These are phyloP conservation scores for Amorpha juglandis DNA, from an alignment of 2,888 invertebrate genomes.

Conservation along the genomic window DNA sequence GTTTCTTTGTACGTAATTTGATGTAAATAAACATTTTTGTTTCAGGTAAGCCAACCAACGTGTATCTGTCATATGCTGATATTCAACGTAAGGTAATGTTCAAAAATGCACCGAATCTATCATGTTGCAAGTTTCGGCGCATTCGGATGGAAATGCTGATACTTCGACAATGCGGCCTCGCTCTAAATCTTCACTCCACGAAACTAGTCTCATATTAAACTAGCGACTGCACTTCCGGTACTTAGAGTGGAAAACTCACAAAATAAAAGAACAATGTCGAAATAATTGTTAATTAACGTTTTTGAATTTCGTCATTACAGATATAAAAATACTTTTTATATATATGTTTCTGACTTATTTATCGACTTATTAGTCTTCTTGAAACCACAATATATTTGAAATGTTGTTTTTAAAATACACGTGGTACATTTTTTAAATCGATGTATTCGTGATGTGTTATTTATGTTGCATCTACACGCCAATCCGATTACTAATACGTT, in stretches of 20 bases:
- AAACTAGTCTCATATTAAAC: background rate
- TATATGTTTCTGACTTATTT: too few species aligned
- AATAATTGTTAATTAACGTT: background rate
- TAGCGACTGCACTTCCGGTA: background rate
- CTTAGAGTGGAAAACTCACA: background rate
- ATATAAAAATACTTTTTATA: too few species aligned
- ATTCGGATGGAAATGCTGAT: background rate
- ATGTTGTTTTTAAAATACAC: too few species aligned
- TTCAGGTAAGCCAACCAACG: conserved; percentile 5
- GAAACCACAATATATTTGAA: too few species aligned
- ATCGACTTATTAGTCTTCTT: too few species aligned
- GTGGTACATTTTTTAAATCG: too few species aligned
- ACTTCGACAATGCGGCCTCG: background rate
- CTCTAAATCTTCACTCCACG: conserved; percentile 1
- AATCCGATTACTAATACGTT: too few species aligned
- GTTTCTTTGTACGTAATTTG: too few species aligned
- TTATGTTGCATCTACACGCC: too few species aligned
- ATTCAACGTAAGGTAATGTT: background rate
- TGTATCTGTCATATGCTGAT: background rate
- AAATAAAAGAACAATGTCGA: background rate
- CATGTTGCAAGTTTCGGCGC: background rate
- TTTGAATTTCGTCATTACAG: too few species aligned
- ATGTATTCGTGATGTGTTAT: too few species aligned
- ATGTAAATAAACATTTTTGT: background rate
- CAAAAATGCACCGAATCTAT: conserved; percentile 1